These are phyloP conservation scores for Lacerta bilineata DNA, from an alignment of 2,797 vertebrate species.

Conservation along the genomic window DNA sequence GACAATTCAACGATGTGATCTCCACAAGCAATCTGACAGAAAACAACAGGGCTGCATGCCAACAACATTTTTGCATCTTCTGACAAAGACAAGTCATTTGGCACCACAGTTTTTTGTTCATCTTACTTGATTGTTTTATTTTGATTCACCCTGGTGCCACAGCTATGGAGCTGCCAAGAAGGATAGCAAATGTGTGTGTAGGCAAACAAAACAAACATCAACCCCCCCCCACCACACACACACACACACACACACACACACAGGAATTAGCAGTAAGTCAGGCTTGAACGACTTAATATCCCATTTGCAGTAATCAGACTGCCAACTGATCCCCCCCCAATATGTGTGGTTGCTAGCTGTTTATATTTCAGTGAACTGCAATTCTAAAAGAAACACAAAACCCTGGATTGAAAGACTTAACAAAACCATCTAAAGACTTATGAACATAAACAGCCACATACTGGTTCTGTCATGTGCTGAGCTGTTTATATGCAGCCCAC, in stretches of 20 bases:
- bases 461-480: neutral
- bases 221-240: too few species aligned
- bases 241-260: neutral
- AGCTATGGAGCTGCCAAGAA: slow-evolving; percentile 6
- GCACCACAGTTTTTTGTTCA: neutral
- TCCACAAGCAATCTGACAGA: neutral
- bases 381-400: neutral
- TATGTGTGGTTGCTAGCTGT: neutral
- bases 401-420: neutral
- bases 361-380: neutral
- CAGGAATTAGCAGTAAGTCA: neutral
- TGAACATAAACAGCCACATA: neutral
- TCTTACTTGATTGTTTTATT: slow-evolving; percentile 7
- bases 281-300: neutral
- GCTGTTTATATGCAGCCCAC: neutral
- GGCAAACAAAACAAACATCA: accelerated
- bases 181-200: neutral
- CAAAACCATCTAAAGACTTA: neutral
- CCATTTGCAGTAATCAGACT: neutral
- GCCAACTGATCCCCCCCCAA: neutral
- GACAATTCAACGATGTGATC: neutral
- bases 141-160: slow-evolving; percentile 4
- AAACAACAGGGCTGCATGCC: neutral
- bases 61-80: neutral
- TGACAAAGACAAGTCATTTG: neutral